Evolutionary conservation across 2,797 vertebrate species (phyloP).

Genomic region (Rhinophrynus dorsalis): DNA sequence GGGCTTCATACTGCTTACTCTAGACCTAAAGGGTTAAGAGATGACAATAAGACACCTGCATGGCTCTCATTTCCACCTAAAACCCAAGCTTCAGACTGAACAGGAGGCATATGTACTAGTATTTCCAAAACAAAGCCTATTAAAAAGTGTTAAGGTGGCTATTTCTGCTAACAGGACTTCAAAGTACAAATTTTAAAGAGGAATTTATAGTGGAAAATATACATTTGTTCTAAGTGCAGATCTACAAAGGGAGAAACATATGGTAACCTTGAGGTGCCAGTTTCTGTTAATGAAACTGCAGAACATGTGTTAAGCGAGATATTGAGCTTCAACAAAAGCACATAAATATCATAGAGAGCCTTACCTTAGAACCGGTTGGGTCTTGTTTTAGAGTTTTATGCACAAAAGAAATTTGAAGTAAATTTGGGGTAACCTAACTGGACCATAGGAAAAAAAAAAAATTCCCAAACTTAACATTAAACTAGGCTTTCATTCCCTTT

Average conservation of each 20-base stretch:
- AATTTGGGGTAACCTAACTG: too few relatives aligned
- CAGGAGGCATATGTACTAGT: background rate
- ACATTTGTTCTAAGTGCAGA: slow-evolving; percentile 55
- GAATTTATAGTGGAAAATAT: slow-evolving; percentile 63
- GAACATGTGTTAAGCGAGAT: slow-evolving; percentile 58
- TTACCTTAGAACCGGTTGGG: slow-evolving; percentile 59
- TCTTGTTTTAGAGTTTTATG: too few relatives aligned
- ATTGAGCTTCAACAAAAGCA: slow-evolving; percentile 61
- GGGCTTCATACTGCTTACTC: too few relatives aligned
- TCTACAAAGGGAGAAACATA: slow-evolving; percentile 59
- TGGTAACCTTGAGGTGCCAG: slow-evolving; percentile 63
- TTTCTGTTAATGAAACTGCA: slow-evolving; percentile 65
- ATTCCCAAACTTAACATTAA: too few relatives aligned
- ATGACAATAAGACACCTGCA: slow-evolving; percentile 21
- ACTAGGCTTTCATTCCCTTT: too few relatives aligned
- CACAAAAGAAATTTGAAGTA: too few relatives aligned
- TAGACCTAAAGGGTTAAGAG: too few relatives aligned
- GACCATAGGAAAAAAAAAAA: too few relatives aligned
- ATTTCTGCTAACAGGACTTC: slow-evolving; percentile 44
- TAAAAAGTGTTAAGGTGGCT: slow-evolving; percentile 39
- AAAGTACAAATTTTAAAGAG: slow-evolving; percentile 55
- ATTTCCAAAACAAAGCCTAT: slow-evolving; percentile 31
- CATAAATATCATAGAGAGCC: slow-evolving; percentile 61
- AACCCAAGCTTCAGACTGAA: background rate
- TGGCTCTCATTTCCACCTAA: background rate